Conservation (phyloP, 2,113 vertebrate species). For the Sus scrofa region DNA sequence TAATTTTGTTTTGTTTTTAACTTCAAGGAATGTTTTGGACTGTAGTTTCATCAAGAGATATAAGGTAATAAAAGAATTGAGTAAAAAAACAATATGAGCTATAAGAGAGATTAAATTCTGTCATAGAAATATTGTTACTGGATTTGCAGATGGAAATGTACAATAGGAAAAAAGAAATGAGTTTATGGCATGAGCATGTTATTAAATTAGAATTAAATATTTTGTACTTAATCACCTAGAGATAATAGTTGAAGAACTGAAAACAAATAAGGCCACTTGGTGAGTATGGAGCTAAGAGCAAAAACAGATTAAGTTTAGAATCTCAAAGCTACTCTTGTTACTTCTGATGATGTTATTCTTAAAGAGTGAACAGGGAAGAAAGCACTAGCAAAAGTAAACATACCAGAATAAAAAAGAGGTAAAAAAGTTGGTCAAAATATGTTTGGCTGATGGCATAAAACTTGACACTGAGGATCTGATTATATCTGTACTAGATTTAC, state of each 20-base stretch:
- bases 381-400: background rate
- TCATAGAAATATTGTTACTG: background rate
- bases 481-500: background rate
- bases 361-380: background rate
- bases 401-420: background rate
- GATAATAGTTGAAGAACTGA: background rate
- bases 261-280: background rate
- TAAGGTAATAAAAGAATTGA: background rate
- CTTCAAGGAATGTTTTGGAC: background rate
- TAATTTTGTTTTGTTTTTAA: background rate
- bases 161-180: background rate
- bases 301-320: background rate
- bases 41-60: background rate
- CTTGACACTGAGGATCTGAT: background rate
- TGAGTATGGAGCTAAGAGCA: background rate
- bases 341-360: background rate
- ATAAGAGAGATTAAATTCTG: background rate
- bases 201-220: background rate
- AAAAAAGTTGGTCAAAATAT: background rate
- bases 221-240: background rate
- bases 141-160: background rate
- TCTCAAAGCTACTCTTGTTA: background rate
- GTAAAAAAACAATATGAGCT: background rate
- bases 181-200: background rate
- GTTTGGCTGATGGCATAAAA: background rate